Evolutionary conservation across 1,140 invertebrate genomes (phyloP), one percentile per base, ranked within the genome.

Genomic region (Lepeophtheirus salmonis): DNA sequence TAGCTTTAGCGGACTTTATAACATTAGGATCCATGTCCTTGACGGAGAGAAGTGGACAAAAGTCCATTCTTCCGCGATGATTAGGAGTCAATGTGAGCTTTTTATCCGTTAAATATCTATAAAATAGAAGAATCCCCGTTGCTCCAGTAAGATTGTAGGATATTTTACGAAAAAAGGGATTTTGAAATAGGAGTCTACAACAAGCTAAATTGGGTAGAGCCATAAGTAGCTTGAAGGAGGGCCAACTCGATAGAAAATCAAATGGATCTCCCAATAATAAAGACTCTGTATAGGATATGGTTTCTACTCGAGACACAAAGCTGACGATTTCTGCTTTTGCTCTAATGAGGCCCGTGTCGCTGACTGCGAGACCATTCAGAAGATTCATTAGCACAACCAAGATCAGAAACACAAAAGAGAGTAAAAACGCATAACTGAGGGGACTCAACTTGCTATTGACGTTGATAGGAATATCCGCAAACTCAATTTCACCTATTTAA

Each of bases 261-360:
- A 61, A 64, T 30, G 68, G 67, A 62, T 66, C 65, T 17, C 63
- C 79, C 1, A 82, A 71, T 0, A 82, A 70, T 18, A 84, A 75
- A 51, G 76, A 76, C 70, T 88, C 84, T 49, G 83, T 78, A 63
- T 85, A 82, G 17, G 77, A 74, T 53, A 86, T 75, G 14, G 86
- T 68, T 67, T 78, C 76, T 1, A 83, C 76, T 56, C 80, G 72
- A 3, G 80, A 79, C 23, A 83, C 78, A 63, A 81, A 76, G 1
- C 79, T 79, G 0, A 86, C 79, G 6, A 86, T 57, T 21, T 57
- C 23, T 12, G 55, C 55, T 23, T 57, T 25, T 6, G 21, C 55
- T 3, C 54, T 63, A 60, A 54, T 67, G 14, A 63, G 49, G 18
- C 64, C 65, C 21, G 67, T 67, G 20, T 67, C 65, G 21, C 62